Conservation (phyloP, 1,140 invertebrate genomes). For the Amphibalanus amphitrite region DNA sequence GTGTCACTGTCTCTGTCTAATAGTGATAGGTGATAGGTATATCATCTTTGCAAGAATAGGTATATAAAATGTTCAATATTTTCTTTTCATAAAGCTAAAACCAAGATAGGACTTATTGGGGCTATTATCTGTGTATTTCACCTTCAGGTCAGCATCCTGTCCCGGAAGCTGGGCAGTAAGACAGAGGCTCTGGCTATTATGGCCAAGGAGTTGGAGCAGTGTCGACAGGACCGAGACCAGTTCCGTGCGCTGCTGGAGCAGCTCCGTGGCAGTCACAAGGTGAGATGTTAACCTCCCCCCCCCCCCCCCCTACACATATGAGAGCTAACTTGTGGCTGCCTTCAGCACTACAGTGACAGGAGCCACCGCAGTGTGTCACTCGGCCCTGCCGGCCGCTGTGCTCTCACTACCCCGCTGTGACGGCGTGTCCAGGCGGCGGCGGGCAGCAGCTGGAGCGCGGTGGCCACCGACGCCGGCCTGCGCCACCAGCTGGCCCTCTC, state of each 20-base stretch:
- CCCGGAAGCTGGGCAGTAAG: conserved; percentile 57
- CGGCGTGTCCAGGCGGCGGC: not conserved
- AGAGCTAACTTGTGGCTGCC: no score
- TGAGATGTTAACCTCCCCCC: conserved; percentile 5
- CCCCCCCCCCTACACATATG: not conserved
- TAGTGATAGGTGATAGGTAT: no score
- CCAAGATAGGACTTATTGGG: no score
- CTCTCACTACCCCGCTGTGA: not conserved
- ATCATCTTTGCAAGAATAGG: no score
- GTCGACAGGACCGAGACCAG: conserved; percentile 30
- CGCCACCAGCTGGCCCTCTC: no score
- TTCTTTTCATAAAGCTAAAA: no score
- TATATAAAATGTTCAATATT: no score
- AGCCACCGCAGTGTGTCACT: not conserved
- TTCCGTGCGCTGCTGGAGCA: conserved; percentile 17
- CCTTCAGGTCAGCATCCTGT: no score
- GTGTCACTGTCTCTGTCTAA: no score
- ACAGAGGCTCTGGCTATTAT: conserved; percentile 55
- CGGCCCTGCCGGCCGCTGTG: conserved; percentile 1
- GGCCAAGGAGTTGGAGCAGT: conserved; percentile 41
- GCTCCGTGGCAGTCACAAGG: conserved; percentile 24
- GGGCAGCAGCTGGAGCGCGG: conserved; percentile 1
- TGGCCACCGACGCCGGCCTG: not conserved
- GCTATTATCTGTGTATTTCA: no score
- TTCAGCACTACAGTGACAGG: no score